phyloP scores from a whole-genome alignment of 1,140 invertebrate species.

The Holcopasites calliopsidis region DNA sequence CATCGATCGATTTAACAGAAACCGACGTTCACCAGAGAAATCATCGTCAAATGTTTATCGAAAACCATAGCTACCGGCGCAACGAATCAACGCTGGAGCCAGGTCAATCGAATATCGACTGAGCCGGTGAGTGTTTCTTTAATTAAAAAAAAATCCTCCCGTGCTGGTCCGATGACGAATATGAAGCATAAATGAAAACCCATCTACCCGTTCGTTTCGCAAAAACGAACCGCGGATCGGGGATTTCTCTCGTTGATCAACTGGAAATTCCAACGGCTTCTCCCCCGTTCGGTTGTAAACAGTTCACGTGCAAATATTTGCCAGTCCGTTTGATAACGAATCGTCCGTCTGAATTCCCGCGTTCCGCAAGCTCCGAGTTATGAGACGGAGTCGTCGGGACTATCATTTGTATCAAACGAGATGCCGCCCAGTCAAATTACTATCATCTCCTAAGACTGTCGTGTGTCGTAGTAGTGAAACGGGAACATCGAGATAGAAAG shows the following conservation, averaged over 20 bases:
- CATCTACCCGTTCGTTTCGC: background rate
- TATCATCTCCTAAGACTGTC: too few relatives aligned
- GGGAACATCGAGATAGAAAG: too few relatives aligned
- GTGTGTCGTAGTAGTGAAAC: too few relatives aligned
- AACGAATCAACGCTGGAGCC: too few relatives aligned
- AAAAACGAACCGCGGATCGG: too few relatives aligned
- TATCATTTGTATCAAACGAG: too few relatives aligned
- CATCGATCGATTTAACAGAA: too few relatives aligned
- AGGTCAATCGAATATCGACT: too few relatives aligned
- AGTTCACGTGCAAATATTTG: background rate
- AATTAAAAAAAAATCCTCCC: background rate
- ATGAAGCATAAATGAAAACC: background rate
- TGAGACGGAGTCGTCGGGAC: background rate
- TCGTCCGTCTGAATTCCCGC: constrained; percentile 12
- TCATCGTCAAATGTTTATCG: too few relatives aligned
- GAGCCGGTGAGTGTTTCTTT: background rate
- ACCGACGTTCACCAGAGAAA: too few relatives aligned
- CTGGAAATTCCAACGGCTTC: background rate
- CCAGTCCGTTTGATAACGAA: background rate
- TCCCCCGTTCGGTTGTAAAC: background rate
- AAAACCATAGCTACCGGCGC: background rate
- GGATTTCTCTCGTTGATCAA: constrained; percentile 3
- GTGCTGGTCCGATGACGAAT: background rate
- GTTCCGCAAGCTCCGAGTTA: background rate
- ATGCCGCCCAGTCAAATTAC: too few relatives aligned